phyloP scores from a whole-genome alignment of 2,113 vertebrate genomes.

The Seriola dumerili region DNA sequence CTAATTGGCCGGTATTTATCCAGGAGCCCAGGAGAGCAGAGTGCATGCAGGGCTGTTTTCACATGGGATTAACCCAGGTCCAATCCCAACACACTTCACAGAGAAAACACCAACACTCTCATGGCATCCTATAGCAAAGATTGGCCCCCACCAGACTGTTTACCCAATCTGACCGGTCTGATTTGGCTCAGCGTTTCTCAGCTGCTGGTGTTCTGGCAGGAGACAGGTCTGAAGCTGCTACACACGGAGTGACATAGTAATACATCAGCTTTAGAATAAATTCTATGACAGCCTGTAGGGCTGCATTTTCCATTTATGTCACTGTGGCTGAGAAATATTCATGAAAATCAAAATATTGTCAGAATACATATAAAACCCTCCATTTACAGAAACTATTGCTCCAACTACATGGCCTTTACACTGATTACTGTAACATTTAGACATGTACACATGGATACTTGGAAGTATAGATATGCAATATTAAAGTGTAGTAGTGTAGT shows the following conservation, averaged over 20 bases:
- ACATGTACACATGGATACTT: no score
- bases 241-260: neutral
- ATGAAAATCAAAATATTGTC: neutral
- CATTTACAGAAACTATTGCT: no score
- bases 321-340: neutral
- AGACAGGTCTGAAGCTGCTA: neutral
- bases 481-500: no score
- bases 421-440: no score
- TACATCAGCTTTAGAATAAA: neutral
- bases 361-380: no score
- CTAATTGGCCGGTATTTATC: constrained; percentile 79
- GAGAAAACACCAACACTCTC: constrained; percentile 63
- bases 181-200: constrained; percentile 31
- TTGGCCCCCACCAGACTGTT: constrained; percentile 58
- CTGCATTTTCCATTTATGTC: neutral
- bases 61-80: constrained; percentile 80
- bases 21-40: constrained; percentile 74
- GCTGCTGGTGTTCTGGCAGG: constrained; percentile 12
- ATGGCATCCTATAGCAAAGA: constrained; percentile 69
- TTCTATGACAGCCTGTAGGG: neutral
- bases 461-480: no score
- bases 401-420: no score
- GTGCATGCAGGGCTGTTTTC: constrained; percentile 77
- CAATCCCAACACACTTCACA: constrained; percentile 69
- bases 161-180: constrained; percentile 37